phyloP scores from a whole-genome alignment of 2,113 vertebrate genomes.

The Hippocampus zosterae region DNA sequence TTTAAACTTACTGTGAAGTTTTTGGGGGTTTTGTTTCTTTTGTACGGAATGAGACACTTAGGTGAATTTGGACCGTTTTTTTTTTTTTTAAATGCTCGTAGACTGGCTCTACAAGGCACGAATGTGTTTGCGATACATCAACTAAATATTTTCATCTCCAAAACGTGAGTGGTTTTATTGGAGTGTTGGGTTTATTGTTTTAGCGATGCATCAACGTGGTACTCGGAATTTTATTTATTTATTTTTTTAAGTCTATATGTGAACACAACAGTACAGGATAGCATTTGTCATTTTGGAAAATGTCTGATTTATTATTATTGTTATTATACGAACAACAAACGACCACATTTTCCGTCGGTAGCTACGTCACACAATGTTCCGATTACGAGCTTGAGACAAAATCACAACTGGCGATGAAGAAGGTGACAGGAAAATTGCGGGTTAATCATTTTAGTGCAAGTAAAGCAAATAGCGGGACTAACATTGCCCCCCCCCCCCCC shows the following conservation, averaged over 20 bases:
- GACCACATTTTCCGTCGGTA: not conserved
- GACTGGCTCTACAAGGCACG: constrained; percentile 26
- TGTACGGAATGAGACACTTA: not conserved
- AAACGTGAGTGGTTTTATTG: not conserved
- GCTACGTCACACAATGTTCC: not conserved
- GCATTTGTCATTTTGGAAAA: not conserved
- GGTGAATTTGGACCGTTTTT: not conserved
- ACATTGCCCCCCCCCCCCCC: not conserved
- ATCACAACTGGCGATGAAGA: not conserved
- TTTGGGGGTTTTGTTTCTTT: not conserved
- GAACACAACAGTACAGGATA: not conserved
- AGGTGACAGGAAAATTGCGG: not conserved
- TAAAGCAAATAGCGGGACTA: not conserved
- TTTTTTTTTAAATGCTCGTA: not conserved
- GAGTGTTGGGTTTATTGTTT: not conserved
- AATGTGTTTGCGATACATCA: constrained; percentile 10
- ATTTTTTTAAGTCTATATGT: too few relatives aligned
- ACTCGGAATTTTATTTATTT: too few relatives aligned
- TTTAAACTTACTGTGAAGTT: constrained; percentile 43
- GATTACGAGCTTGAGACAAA: not conserved
- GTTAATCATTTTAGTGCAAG: constrained; percentile 1
- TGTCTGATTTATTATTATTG: not conserved
- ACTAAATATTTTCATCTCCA: constrained; percentile 8
- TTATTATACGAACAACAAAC: not conserved
- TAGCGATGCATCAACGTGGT: constrained; percentile 2